Base-by-base conservation (phyloP, 2,113 vertebrate species). In the Calyptomena viridis region DNA sequence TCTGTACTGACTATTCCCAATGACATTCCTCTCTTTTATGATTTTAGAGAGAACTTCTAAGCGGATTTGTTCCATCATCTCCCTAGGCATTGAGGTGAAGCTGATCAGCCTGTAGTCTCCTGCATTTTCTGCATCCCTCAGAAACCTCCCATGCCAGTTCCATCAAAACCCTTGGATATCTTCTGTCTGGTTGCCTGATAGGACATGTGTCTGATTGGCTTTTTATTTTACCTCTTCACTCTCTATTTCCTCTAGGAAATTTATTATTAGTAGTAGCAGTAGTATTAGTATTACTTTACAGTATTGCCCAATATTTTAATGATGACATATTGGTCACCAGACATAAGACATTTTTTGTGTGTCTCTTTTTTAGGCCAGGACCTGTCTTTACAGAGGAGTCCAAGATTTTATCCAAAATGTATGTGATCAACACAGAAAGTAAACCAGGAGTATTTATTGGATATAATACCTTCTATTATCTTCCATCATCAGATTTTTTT, bases 331-430 rank as follows among this genome's bases (percentile, higher is more conserved):
- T 58, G 71, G 52, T 73, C 42, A 59, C 12, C 42, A 76, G 28
- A 62, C 9, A 53, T 66, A 74, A 64, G 14, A 58, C 44, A 30
- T 33, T 90, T 80, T 68, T 64, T 68, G n/a, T 11, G 2, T 67
- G 5, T 39, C 20, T 63, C 63, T n/a, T n/a, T 78, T 92, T 63
- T 60, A 92, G 86, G 9, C 39, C 55, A 67, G 46, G 75, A 67
- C 64, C 59, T n/a, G 58, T 95, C n/a, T 93, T 96, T 89, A 88
- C 49, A 82, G 89, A 95, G 50, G 74, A 95, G 44, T 87, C 40
- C 25, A 88, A 69, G 25, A 14, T 13, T 39, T 59, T n/a, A n/a
- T n/a, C n/a, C n/a, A n/a, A n/a, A n/a, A n/a, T n/a, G n/a, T 83
- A 90, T 66, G 79, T 91, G 52, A 85, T 67, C 24, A 90, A 87